These are phyloP conservation scores for Orius insidiosus DNA, from an alignment of 1,140 invertebrate genomes.

Conservation along the genomic window DNA sequence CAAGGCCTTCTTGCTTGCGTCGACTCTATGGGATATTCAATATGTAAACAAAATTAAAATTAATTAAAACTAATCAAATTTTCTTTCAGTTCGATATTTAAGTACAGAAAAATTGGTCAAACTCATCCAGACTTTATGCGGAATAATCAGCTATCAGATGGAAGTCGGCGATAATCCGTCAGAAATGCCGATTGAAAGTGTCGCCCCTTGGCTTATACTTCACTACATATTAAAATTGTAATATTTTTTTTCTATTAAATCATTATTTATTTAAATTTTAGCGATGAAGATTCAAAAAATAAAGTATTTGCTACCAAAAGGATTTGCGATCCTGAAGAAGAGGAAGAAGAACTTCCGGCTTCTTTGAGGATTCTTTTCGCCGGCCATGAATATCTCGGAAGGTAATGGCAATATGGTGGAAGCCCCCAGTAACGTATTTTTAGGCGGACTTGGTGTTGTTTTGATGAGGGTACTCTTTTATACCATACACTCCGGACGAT, in stretches of 20 bases:
- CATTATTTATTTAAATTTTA: conserved; percentile 3
- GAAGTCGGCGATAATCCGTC: conserved; percentile 39
- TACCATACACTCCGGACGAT: conserved; percentile 58
- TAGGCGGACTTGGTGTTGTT: conserved; percentile 50
- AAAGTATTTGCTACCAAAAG: neutral
- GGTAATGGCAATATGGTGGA: conserved; percentile 25
- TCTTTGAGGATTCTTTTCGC: conserved; percentile 64
- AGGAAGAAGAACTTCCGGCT: conserved; percentile 33
- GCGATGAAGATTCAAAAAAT: neutral
- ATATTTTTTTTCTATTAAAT: neutral
- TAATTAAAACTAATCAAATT: neutral
- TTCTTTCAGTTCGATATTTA: conserved; percentile 22
- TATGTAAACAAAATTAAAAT: conserved; percentile 2
- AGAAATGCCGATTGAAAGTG: conserved; percentile 49
- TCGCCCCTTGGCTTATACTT: conserved; percentile 67
- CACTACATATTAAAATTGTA: conserved; percentile 53
- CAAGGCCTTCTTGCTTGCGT: conserved; percentile 46
- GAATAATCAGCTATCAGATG: conserved; percentile 52
- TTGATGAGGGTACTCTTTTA: conserved; percentile 55
- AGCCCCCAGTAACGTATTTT: conserved; percentile 4
- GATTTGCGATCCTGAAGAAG: conserved; percentile 4
- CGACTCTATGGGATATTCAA: conserved; percentile 33
- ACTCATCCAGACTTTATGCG: conserved; percentile 55
- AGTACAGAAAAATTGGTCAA: conserved; percentile 37
- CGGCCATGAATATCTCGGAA: conserved; percentile 70